Evolutionary conservation across 2,888 invertebrate genomes (phyloP).

Genomic region (Pseudococcus viburni): DNA sequence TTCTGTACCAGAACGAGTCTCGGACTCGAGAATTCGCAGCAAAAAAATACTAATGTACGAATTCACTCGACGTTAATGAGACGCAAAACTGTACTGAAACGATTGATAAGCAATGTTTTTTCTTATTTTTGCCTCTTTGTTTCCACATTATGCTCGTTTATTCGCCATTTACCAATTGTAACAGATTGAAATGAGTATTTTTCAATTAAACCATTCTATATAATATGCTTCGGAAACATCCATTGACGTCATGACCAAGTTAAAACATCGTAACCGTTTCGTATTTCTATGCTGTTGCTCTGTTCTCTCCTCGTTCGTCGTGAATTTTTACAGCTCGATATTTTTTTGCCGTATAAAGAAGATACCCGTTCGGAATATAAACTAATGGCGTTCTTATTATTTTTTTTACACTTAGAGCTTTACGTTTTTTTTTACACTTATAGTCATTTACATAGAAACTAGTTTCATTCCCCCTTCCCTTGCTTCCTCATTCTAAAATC

Average conservation of each 20-base stretch:
- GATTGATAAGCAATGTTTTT: slow-evolving; percentile 5
- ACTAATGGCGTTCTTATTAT: slow-evolving; percentile 18
- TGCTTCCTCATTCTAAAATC: neutral
- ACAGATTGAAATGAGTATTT: slow-evolving; percentile 54
- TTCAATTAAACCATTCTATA: slow-evolving; percentile 46
- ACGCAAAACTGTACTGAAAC: neutral
- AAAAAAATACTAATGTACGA: neutral
- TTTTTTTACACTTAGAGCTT: slow-evolving; percentile 18
- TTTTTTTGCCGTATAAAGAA: slow-evolving; percentile 4
- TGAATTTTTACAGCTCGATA: slow-evolving; percentile 48
- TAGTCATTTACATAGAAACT: slow-evolving; percentile 42
- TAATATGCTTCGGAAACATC: neutral
- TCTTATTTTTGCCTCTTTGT: neutral
- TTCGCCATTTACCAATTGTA: slow-evolving; percentile 34
- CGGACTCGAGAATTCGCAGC: neutral
- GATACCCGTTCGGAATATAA: slow-evolving; percentile 40
- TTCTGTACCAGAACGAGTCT: neutral
- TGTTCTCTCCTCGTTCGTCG: slow-evolving; percentile 1
- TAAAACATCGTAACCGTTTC: slow-evolving; percentile 34
- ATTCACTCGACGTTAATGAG: slow-evolving; percentile 18
- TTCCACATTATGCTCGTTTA: slow-evolving; percentile 3
- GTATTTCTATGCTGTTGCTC: slow-evolving; percentile 24
- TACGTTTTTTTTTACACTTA: neutral
- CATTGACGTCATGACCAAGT: slow-evolving; percentile 30
- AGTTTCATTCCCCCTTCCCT: slow-evolving; percentile 2